A percentile compares a stretch with the other conserved stretches of the same genome.
Evolutionary conservation across 2,113 vertebrate species (phyloP).

Genomic region (Gallinago jamesoni): DNA sequence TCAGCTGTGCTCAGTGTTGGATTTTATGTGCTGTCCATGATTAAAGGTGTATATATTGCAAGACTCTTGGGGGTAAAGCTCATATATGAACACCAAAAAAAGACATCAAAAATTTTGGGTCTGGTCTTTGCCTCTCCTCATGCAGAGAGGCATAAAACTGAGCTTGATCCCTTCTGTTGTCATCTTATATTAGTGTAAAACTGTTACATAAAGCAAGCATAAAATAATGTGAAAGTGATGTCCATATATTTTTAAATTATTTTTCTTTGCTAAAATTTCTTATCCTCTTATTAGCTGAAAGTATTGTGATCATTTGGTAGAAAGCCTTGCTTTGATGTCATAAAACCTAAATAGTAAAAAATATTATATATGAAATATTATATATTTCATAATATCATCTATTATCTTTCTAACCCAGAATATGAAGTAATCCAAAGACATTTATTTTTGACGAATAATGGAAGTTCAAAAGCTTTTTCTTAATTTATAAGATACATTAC

Average conservation of each 20-base stretch:
- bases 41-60: not conserved
- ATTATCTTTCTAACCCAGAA: not conserved
- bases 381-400: not conserved
- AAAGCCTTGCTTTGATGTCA: not conserved
- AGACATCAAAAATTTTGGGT: not conserved
- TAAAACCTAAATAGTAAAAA: conserved; percentile 16
- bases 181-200: not conserved
- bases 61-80: not conserved
- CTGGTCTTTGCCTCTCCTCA: not conserved
- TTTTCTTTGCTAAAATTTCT: not conserved
- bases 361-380: not conserved
- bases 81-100: not conserved
- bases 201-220: not conserved
- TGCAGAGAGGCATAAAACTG: not conserved
- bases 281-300: not conserved
- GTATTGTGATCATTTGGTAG: not conserved
- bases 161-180: not conserved
- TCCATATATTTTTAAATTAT: not conserved
- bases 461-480: conserved; percentile 38
- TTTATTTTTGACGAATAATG: conserved; percentile 6
- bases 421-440: not conserved
- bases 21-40: not conserved
- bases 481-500: conserved; percentile 32
- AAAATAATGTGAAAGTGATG: not conserved
- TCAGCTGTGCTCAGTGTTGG: not conserved